These are phyloP conservation scores for Gallinago nigripennis DNA, from an alignment of 2,797 vertebrate species.

Conservation along the genomic window DNA sequence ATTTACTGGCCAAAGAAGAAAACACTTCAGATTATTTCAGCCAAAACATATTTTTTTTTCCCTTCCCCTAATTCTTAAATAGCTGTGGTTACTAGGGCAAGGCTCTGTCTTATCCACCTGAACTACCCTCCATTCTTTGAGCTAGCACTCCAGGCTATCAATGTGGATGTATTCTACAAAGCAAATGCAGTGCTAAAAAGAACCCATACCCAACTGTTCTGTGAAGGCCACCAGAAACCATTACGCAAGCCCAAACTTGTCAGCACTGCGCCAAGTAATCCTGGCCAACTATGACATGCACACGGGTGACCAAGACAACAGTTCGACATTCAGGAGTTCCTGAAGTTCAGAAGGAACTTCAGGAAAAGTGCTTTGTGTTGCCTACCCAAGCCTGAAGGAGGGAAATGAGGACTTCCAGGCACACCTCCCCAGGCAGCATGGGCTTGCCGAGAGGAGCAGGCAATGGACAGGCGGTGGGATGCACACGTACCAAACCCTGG, in stretches of 20 bases:
- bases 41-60: slow-evolving; percentile 1
- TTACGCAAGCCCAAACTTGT: background rate
- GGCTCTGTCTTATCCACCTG: background rate
- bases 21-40: background rate
- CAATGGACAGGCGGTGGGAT: background rate
- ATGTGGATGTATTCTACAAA: background rate
- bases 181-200: background rate
- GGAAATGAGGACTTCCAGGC: background rate
- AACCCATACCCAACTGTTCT: background rate
- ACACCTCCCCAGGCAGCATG: background rate
- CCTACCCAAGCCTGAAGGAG: background rate
- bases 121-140: background rate
- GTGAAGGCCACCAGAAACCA: background rate
- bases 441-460: background rate
- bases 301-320: rapidly evolving
- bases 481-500: background rate
- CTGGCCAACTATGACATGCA: background rate
- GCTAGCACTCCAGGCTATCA: rapidly evolving
- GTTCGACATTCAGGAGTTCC: background rate
- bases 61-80: background rate
- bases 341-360: background rate
- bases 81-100: background rate
- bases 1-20: background rate
- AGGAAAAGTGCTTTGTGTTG: background rate
- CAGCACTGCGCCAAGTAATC: background rate